phyloP scores from a whole-genome alignment of 1,140 invertebrate species.

The Drosophila subobscura region DNA sequence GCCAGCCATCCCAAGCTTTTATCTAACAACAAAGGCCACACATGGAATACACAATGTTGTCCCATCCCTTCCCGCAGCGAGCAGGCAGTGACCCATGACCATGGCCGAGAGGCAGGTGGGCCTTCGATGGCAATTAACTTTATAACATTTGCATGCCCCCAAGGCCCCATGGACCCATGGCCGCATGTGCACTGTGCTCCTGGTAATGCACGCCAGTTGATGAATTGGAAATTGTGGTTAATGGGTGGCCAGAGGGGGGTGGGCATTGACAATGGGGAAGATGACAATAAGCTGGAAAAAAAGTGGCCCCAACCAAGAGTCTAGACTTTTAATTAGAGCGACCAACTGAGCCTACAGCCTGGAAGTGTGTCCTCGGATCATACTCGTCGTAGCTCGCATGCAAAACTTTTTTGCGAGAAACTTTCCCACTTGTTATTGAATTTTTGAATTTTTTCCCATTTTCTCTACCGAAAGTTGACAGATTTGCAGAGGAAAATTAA shows the following conservation, averaged over 20 bases:
- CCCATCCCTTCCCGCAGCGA: not conserved
- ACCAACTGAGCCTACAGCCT: slow-evolving; percentile 37
- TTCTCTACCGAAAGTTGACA: slow-evolving; percentile 63
- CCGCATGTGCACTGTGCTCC: slow-evolving; percentile 15
- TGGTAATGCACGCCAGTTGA: slow-evolving; percentile 68
- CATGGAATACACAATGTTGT: slow-evolving; percentile 30
- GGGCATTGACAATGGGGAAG: slow-evolving; percentile 20
- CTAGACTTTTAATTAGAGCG: slow-evolving; percentile 77
- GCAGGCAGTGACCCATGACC: not conserved
- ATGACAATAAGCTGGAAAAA: slow-evolving; percentile 23
- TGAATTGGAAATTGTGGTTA: slow-evolving; percentile 81
- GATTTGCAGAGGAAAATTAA: slow-evolving; percentile 81
- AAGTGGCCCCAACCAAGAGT: slow-evolving; percentile 39
- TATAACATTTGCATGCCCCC: slow-evolving; percentile 74
- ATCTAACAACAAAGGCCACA: slow-evolving; percentile 48
- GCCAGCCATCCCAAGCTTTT: slow-evolving; percentile 42
- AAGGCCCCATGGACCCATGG: slow-evolving; percentile 30
- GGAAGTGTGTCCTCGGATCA: slow-evolving; percentile 17
- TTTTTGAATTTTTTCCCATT: slow-evolving; percentile 24
- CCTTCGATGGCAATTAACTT: slow-evolving; percentile 74
- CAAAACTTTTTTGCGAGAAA: slow-evolving; percentile 49
- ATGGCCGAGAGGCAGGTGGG: slow-evolving; percentile 11
- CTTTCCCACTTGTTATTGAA: slow-evolving; percentile 66
- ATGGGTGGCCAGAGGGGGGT: slow-evolving; percentile 57
- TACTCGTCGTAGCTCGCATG: slow-evolving; percentile 36